phyloP scores from a whole-genome alignment of 2,113 vertebrate species.

The Manacus vitellinus region DNA sequence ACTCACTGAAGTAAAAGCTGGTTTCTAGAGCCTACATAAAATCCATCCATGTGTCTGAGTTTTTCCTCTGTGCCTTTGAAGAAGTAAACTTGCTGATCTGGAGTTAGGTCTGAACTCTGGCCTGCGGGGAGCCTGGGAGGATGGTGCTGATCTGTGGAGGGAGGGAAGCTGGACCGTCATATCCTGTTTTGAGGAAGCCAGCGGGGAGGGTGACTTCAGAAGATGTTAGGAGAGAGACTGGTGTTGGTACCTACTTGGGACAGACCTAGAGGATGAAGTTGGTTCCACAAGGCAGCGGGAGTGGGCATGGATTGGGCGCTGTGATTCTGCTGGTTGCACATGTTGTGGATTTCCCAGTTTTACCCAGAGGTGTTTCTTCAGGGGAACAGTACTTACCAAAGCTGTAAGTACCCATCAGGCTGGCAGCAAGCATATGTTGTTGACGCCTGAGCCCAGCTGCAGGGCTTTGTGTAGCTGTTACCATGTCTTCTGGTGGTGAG shows the following conservation, averaged over 20 bases:
- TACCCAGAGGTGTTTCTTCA: background rate
- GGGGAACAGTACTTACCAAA: background rate
- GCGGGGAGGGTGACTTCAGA: background rate
- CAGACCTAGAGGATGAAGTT: background rate
- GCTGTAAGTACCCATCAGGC: accelerated
- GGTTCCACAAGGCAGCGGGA: accelerated
- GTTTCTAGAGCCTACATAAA: background rate
- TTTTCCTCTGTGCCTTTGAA: background rate
- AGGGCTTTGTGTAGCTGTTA: background rate
- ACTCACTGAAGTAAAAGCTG: background rate
- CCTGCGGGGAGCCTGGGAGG: background rate
- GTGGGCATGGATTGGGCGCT: background rate
- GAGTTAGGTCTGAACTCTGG: background rate
- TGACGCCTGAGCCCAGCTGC: background rate
- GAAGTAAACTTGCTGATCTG: background rate
- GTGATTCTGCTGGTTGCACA: background rate
- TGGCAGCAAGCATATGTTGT: background rate
- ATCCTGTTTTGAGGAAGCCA: background rate
- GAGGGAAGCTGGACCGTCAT: background rate
- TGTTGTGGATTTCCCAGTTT: background rate
- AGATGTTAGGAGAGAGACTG: background rate
- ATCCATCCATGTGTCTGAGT: background rate
- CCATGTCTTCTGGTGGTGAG: background rate
- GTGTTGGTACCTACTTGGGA: background rate
- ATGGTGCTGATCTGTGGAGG: background rate